These are phyloP conservation scores for Actinostola sp. DNA, from an alignment of 92 coral and sea anemone species.

Conservation along the genomic window DNA sequence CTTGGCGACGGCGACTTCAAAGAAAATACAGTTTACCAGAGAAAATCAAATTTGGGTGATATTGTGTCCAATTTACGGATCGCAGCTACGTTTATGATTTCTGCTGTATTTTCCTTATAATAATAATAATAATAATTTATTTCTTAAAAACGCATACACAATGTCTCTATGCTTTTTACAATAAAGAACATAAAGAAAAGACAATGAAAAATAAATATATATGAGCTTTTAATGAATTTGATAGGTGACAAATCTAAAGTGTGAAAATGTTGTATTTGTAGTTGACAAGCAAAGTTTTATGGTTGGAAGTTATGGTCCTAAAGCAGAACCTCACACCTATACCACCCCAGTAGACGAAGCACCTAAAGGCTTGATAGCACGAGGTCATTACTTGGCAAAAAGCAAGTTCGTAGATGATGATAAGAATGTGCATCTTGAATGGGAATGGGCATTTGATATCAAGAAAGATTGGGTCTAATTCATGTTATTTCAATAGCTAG, in stretches of 20 bases:
- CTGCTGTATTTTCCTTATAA: no score
- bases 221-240: no score
- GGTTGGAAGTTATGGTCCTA: conserved; percentile 99
- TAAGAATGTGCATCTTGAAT: conserved; percentile 64
- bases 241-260: neutral
- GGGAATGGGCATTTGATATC: conserved; percentile 94
- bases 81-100: no score
- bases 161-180: no score
- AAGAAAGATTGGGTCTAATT: conserved; percentile 87
- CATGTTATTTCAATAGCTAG: neutral
- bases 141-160: no score
- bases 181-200: no score
- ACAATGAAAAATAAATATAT: no score
- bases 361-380: conserved; percentile 81
- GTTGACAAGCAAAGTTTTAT: conserved; percentile 76
- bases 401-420: conserved; percentile 97
- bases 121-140: no score
- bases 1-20: no score
- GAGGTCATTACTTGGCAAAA: conserved; percentile 73
- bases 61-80: no score
- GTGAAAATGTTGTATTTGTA: conserved; percentile 17
- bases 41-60: no score
- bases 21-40: no score
- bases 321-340: conserved; percentile 65
- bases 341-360: conserved; percentile 75